Percentiles rank a stretch among this genome's conserved stretches.
These are phyloP conservation scores for Lytechinus variegatus DNA, from an alignment of 35 echinoderm and acorn worm species.

Conservation along the genomic window DNA sequence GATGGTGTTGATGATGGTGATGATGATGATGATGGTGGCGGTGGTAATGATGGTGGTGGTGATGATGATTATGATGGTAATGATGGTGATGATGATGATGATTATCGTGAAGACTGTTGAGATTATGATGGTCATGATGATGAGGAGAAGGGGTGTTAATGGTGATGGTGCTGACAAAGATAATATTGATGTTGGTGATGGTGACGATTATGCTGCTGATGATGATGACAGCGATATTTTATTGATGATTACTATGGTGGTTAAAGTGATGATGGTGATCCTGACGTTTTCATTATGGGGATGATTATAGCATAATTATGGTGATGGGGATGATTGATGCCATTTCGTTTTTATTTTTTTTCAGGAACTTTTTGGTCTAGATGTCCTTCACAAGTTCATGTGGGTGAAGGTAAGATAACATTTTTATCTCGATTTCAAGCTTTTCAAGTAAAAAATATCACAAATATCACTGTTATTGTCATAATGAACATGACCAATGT, in stretches of 20 bases:
- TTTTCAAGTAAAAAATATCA: too few species aligned
- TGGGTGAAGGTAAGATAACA: constrained; percentile 90
- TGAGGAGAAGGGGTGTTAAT: not conserved
- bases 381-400: constrained; percentile 90
- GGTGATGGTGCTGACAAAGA: not conserved
- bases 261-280: not conserved
- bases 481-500: too few species aligned
- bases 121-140: too few species aligned
- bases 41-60: not conserved
- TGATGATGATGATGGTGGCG: not conserved
- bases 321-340: too few species aligned
- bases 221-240: not conserved
- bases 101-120: too few species aligned
- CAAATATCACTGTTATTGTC: too few species aligned
- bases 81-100: too few species aligned
- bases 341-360: not conserved
- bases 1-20: not conserved
- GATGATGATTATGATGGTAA: not conserved
- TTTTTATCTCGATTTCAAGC: too few species aligned
- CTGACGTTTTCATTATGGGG: too few species aligned
- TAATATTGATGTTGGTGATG: not conserved
- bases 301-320: too few species aligned
- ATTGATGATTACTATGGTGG: not conserved
- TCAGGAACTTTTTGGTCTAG: constrained; percentile 88
- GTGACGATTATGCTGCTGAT: not conserved